Evolutionary conservation across 2,888 invertebrate genomes (phyloP).

Genomic region (Plebejus melissa): DNA sequence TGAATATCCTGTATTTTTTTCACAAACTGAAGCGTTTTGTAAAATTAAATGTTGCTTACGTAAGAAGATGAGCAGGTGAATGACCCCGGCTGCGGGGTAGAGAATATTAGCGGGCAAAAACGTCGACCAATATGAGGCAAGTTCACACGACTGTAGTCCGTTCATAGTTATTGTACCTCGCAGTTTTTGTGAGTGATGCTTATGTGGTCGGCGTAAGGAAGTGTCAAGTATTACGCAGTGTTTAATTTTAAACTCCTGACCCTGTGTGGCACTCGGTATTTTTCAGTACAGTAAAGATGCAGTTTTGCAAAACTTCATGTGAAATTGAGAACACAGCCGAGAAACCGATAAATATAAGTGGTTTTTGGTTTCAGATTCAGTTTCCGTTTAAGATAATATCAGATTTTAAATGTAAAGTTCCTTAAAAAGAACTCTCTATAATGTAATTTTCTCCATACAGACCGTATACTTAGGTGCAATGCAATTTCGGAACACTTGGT

Average conservation of each 20-base stretch:
- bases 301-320: too few species aligned
- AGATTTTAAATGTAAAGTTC: neutral
- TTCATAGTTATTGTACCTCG: neutral
- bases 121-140: constrained; percentile 33
- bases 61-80: constrained; percentile 51
- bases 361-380: too few species aligned
- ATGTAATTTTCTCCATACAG: neutral
- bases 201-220: neutral
- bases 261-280: too few species aligned
- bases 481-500: neutral
- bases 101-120: constrained; percentile 45
- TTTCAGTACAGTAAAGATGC: too few species aligned
- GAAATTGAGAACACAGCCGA: too few species aligned
- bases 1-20: neutral
- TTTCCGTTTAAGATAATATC: too few species aligned
- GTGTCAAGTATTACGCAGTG: neutral
- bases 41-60: constrained; percentile 35
- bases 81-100: constrained; percentile 44
- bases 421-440: neutral
- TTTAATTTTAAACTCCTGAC: neutral
- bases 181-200: neutral
- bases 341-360: too few species aligned
- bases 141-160: constrained; percentile 34
- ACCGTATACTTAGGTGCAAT: neutral
- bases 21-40: neutral